A percentile compares a stretch with the other conserved stretches of the same genome.
Evolutionary conservation across 2,113 vertebrate species (phyloP).

Genomic region (Tyrannus savana): DNA sequence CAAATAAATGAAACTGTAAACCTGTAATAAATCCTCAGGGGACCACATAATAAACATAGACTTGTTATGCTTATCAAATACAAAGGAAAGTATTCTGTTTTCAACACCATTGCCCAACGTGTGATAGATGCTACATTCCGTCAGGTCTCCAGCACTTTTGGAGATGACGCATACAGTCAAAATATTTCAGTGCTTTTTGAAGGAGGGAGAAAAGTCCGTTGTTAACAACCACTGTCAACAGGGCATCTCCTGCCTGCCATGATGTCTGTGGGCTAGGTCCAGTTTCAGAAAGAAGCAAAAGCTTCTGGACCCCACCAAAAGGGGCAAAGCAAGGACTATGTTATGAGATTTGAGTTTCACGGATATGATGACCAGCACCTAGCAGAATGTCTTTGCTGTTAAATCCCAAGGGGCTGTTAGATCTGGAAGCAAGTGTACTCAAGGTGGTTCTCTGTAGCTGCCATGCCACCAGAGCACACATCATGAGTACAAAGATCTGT

Average conservation of each 20-base stretch:
- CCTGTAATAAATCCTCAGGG: constrained; percentile 20
- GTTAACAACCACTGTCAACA: not conserved
- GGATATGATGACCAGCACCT: not conserved
- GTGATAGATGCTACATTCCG: not conserved
- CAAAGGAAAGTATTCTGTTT: constrained; percentile 48
- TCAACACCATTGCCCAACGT: not conserved
- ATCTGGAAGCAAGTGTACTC: not conserved
- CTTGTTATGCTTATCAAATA: constrained; percentile 28
- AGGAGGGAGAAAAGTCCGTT: not conserved
- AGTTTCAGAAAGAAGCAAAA: not conserved
- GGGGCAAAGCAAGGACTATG: not conserved
- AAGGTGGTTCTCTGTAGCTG: not conserved
- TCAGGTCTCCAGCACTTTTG: not conserved
- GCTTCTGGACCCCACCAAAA: not conserved
- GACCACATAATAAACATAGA: constrained; percentile 33
- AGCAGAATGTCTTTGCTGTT: not conserved
- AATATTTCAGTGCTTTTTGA: constrained; percentile 12
- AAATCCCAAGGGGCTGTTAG: not conserved
- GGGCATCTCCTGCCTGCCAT: not conserved
- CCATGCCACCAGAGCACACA: rapidly evolving
- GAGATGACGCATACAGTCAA: not conserved
- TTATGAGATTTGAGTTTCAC: not conserved
- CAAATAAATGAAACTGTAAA: constrained; percentile 33
- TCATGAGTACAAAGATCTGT: not conserved
- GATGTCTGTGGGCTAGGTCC: not conserved